Base-by-base conservation (phyloP, 2,113 vertebrate species). In the Thinocorus orbignyianus region DNA sequence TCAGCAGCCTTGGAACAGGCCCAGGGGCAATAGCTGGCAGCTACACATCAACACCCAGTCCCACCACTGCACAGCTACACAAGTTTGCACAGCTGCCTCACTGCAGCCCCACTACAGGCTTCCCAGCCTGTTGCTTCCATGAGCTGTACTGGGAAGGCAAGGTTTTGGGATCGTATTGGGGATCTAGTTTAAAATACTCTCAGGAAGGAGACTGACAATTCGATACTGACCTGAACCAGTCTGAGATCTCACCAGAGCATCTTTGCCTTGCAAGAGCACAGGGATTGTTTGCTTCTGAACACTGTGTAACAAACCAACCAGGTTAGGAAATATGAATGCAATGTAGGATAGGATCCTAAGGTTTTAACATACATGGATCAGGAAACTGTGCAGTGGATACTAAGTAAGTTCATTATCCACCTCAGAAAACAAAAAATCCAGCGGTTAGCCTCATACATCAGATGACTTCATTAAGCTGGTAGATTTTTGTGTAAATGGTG, bases 251-350 rank as follows among this genome's bases (percentile, higher is more conserved):
- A 99, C 98, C 6, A 99, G 98, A 8, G 98, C 99, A 71, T 99
- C 99, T 95, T 92, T 98, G 68, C 99, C 99, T 17, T 98, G 97
- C 84, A 99, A 96, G 6, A 99, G 97, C 20, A 92, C 97, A 2
- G 99, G 99, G 76, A 99, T 99, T 0, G 98, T 98, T 94, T 98
- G 95, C 82, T 99, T 99, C 98, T 99, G 99, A 65, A 99, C 98
- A 33, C 99, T 99, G 72, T 1, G 7, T 25, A 64, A 19, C 71
- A 81, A 51, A 92, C 23, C 90, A 42, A 97, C 89, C 86, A 78
- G 89, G 42, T 72, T 5, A 95, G 54, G 62, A 58, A 88, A 87
- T 4, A 25, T 3, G 2, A 69, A 24, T 10, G 7, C 26, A 71
- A n/a, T 7, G n/a, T 0, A 73, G 31, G n/a, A 85, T 0, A 61